A percentile compares a stretch with the other conserved stretches of the same genome.
phyloP scores from a whole-genome alignment of 2,797 vertebrate species.

The Platyrinchus mystaceus region DNA sequence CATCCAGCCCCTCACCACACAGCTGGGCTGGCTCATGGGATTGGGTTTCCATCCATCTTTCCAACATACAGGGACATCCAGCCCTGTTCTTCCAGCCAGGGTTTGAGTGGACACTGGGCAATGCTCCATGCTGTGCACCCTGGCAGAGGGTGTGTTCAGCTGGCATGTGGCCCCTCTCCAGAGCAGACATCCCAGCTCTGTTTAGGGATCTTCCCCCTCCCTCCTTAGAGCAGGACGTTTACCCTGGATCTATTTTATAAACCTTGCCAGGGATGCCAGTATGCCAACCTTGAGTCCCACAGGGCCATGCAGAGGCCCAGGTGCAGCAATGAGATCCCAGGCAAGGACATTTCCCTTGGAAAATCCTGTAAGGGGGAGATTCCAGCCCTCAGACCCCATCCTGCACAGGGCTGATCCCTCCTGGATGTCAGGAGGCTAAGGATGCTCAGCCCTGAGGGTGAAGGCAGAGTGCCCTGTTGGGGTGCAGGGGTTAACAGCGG shows the following conservation, averaged over 20 bases:
- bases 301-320: neutral
- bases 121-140: neutral
- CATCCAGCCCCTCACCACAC: neutral
- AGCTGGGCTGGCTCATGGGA: fast-evolving
- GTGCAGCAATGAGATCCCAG: neutral
- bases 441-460: neutral
- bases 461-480: neutral
- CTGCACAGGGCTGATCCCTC: neutral
- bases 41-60: neutral
- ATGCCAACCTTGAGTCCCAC: neutral
- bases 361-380: neutral
- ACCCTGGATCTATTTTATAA: neutral
- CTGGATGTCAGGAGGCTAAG: neutral
- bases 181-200: neutral
- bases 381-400: neutral
- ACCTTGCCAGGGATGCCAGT: neutral
- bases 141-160: neutral
- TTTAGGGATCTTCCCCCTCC: neutral
- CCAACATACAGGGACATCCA: fast-evolving
- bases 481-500: neutral
- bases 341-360: neutral
- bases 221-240: neutral
- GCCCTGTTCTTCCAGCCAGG: neutral
- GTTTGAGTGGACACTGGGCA: fast-evolving
- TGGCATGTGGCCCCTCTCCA: neutral